Evolutionary conservation across 1,140 invertebrate genomes (phyloP), one percentile per base, ranked within the genome.

Genomic region (Chlorops oryzae): DNA sequence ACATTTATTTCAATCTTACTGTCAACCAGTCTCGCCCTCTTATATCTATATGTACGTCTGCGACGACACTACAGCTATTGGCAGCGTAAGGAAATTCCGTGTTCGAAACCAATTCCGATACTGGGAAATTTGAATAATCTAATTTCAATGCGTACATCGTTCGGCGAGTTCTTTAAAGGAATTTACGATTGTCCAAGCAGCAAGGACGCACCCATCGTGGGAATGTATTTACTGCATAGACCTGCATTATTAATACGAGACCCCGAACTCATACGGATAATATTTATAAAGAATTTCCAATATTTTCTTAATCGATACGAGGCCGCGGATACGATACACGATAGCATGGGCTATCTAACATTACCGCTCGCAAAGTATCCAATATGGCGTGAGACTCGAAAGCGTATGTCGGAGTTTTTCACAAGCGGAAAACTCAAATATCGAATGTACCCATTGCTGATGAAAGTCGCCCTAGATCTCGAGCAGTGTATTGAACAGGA

Each of bases 351-450:
- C 4, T 41, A 54, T 0, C 18, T 69, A 13, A 67, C 61, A 1
- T 40, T 71, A n/a, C 69, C 69, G 0, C 34, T 69, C 37, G 59
- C 63, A n/a, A 71, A 71, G 45, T 65, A 71, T 47, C 46, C 47
- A 2, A 47, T 55, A 15, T 82, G 80, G 80, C 75, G 73, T 35
- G 61, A 67, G 23, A 65, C 79, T 7, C 62, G 80, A 6, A 67
- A 70, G 6, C 74, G 74, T 35, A 63, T 81, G 34, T 74, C 77
- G 0, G 74, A 77, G 21, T 64, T 77, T 10, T 81, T 81, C 43
- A 77, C 78, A 2, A 74, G 73, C 6, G 73, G 73, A 3, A 79
- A 77, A 42, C 59, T 82, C 17, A 79, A 76, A 37, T 60, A 65
- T 10, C 44, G 53, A n/a, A 79, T 81, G 76, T 79, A 79, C 60